phyloP scores from a whole-genome alignment of 30 jellyfish, hydroid and myxozoan genomes.

The Rhopilema esculentum region DNA sequence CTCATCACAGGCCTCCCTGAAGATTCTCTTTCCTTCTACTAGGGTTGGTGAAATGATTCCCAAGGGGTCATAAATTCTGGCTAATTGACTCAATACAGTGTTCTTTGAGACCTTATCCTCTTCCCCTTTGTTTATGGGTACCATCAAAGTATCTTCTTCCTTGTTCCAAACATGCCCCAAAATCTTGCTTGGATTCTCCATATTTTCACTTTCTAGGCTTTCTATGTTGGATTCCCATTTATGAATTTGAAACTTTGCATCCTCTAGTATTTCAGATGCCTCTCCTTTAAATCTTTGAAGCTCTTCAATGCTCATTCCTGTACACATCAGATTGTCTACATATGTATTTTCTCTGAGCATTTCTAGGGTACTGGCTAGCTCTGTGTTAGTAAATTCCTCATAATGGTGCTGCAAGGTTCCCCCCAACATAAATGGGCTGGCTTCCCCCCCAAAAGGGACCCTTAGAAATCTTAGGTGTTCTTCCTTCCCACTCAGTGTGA shows the following conservation, averaged over 20 bases:
- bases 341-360: conserved; percentile 3
- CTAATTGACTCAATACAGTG: conserved; percentile 30
- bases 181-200: conserved; percentile 1
- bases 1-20: conserved; percentile 50
- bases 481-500: conserved; percentile 31
- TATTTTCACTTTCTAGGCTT: background rate
- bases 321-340: conserved; percentile 33
- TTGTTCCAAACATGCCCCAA: conserved; percentile 12
- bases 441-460: conserved; percentile 54
- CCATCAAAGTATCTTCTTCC: conserved; percentile 1
- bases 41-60: conserved; percentile 21
- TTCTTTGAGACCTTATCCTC: conserved; percentile 6
- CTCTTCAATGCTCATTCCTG: background rate
- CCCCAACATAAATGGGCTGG: conserved; percentile 46
- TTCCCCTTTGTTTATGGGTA: background rate
- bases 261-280: conserved; percentile 43
- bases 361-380: background rate
- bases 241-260: conserved; percentile 7
- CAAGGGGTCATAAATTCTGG: conserved; percentile 41
- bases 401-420: conserved; percentile 23
- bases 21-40: conserved; percentile 62
- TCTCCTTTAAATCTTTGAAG: conserved; percentile 4
- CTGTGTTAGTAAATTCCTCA: background rate
- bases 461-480: conserved; percentile 52
- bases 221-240: background rate